phyloP scores from a whole-genome alignment of 2,888 invertebrate species.

The Corythucha ciliata region DNA sequence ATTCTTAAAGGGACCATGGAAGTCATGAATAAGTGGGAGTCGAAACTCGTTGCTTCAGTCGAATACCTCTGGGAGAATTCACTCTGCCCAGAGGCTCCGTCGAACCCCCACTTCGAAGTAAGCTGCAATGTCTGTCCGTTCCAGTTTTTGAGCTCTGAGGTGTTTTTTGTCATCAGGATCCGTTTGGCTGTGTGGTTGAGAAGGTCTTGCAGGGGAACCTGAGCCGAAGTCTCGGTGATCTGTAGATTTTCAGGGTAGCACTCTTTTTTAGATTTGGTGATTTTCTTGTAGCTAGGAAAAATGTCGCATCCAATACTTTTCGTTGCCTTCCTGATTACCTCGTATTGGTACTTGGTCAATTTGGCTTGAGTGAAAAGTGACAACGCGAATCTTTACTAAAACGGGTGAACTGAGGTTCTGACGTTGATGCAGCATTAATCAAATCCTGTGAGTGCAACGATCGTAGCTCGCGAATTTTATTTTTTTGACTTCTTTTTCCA shows the following conservation, averaged over 20 bases:
- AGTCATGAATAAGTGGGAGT: neutral
- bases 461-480: no score
- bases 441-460: no score
- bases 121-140: neutral
- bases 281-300: constrained; percentile 4
- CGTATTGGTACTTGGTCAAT: no score
- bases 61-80: neutral
- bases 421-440: no score
- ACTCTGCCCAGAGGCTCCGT: neutral
- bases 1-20: neutral
- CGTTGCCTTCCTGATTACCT: no score
- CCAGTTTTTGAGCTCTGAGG: neutral
- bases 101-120: neutral
- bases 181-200: neutral
- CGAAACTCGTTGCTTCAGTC: no score
- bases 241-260: constrained; percentile 1
- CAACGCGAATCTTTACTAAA: no score
- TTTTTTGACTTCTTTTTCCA: no score
- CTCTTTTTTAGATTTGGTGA: constrained; percentile 1
- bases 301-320: neutral
- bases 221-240: constrained; percentile 1
- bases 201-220: constrained; percentile 2
- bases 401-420: no score
- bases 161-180: no score
- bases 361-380: no score